Evolutionary conservation across 2,888 invertebrate species (phyloP).

Genomic region (Zelleria hepariella): DNA sequence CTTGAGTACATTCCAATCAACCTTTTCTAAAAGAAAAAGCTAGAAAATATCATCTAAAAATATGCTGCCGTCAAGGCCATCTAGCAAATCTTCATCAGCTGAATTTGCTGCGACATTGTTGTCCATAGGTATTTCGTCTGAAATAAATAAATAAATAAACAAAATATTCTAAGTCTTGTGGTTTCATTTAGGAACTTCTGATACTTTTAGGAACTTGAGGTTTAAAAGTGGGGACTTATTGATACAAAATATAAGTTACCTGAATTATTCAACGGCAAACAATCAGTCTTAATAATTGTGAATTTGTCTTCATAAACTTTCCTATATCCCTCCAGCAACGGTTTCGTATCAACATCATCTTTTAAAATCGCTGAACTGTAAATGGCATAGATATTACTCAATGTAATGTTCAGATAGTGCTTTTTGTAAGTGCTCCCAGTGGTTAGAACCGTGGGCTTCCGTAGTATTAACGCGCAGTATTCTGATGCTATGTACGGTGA

Average conservation of each 20-base stretch:
- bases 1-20: neutral
- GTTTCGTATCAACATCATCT: constrained; percentile 26
- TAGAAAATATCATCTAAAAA: constrained; percentile 55
- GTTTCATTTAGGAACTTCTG: too few species aligned
- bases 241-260: constrained; percentile 27
- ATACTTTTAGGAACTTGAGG: neutral
- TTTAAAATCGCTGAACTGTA: constrained; percentile 44
- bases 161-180: too few species aligned
- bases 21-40: neutral
- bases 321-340: constrained; percentile 38
- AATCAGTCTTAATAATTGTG: constrained; percentile 44
- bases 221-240: too few species aligned
- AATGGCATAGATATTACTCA: constrained; percentile 52
- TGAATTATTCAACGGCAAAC: constrained; percentile 21
- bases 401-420: constrained; percentile 58
- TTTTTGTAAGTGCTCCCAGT: constrained; percentile 59
- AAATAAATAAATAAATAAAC: constrained; percentile 24
- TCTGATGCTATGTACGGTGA: constrained; percentile 53
- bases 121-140: constrained; percentile 28
- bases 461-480: constrained; percentile 48
- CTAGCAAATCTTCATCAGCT: constrained; percentile 30
- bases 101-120: constrained; percentile 15
- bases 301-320: constrained; percentile 37
- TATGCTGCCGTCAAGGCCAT: constrained; percentile 42
- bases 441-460: constrained; percentile 58